Evolutionary conservation across 2,113 vertebrate genomes (phyloP).

Genomic region (Zosterops borbonicus): DNA sequence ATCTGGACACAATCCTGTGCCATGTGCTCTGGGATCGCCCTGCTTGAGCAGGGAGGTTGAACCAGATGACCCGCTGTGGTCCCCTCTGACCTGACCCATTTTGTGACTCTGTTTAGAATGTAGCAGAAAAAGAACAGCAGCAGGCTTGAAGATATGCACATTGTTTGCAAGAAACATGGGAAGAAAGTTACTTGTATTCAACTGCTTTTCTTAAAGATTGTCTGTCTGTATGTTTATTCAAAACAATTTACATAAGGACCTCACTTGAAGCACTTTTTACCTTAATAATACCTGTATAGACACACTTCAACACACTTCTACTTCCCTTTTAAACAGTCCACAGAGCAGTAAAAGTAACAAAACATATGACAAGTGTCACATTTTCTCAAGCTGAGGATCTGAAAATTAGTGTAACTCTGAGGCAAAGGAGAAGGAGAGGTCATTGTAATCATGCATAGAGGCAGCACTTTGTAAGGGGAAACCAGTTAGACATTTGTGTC

Average conservation of each 20-base stretch:
- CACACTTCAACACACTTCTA: neutral
- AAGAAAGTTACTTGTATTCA: neutral
- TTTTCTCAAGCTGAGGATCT: neutral
- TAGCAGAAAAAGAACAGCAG: neutral
- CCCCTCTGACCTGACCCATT: neutral
- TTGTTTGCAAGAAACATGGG: neutral
- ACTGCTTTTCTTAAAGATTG: neutral
- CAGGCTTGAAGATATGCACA: neutral
- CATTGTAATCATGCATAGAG: accelerated
- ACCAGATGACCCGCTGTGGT: neutral
- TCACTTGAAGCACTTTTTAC: neutral
- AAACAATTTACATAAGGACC: neutral
- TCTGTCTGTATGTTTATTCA: neutral
- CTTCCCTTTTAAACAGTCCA: neutral
- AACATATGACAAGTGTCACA: neutral
- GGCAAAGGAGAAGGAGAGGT: neutral
- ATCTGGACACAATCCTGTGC: neutral
- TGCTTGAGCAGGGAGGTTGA: neutral
- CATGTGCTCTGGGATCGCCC: neutral
- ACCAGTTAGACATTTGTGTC: neutral
- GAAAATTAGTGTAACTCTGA: neutral
- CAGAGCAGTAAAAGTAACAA: neutral
- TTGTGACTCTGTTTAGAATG: neutral
- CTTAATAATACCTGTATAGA: neutral
- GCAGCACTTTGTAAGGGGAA: neutral